These are phyloP conservation scores for Platycnemis pennipes DNA, from an alignment of 2,888 invertebrate genomes.

Conservation along the genomic window DNA sequence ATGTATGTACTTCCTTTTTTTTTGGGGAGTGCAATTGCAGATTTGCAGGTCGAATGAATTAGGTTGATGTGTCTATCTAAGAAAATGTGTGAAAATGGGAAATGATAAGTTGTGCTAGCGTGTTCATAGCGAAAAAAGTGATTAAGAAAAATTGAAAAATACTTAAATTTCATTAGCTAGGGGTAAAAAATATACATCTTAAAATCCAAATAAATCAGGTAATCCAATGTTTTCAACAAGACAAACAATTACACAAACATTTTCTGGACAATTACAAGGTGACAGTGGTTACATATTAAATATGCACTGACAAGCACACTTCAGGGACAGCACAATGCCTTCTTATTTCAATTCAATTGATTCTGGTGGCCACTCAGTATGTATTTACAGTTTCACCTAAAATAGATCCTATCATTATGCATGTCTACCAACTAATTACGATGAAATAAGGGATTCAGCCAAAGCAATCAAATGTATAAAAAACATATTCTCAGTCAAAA, in stretches of 20 bases:
- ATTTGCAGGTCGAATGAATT: neutral
- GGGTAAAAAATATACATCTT: neutral
- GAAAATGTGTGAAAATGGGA: neutral
- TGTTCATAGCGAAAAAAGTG: neutral
- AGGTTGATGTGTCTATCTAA: neutral
- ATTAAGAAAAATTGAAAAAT: neutral
- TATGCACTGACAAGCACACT: slow-evolving; percentile 31
- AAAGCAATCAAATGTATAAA: neutral
- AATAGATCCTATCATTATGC: slow-evolving; percentile 13
- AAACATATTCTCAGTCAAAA: neutral
- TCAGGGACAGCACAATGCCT: slow-evolving; percentile 35
- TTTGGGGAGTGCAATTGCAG: slow-evolving; percentile 11
- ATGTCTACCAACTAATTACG: slow-evolving; percentile 1
- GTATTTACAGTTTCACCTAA: neutral
- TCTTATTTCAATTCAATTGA: neutral
- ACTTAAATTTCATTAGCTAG: neutral
- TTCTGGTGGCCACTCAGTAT: neutral
- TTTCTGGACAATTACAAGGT: neutral
- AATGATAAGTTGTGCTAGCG: neutral
- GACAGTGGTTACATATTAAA: neutral
- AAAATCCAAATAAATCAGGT: neutral
- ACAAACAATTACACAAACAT: slow-evolving; percentile 36
- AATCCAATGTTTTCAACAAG: neutral
- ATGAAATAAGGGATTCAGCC: slow-evolving; percentile 20
- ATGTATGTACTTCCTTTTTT: neutral